Percentiles rank a stretch among this genome's conserved stretches.
Conservation (phyloP, 1,140 invertebrate species). For the Paraescarpia echinospica region DNA sequence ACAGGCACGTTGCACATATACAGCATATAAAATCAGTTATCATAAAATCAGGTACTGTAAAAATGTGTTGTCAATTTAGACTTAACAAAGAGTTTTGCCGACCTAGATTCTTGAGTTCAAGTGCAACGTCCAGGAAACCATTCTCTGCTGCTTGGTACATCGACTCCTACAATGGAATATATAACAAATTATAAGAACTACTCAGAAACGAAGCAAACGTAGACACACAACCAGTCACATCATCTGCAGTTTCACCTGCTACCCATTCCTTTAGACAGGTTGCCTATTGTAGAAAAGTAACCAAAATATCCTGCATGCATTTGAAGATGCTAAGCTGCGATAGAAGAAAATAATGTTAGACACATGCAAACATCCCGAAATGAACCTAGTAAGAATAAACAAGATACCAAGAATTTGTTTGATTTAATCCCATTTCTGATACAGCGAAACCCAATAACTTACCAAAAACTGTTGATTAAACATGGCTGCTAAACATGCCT, state of each 20-base stretch:
- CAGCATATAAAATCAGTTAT: neutral
- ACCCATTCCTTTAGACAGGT: neutral
- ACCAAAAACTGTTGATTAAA: too few relatives aligned
- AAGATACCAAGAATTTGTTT: too few relatives aligned
- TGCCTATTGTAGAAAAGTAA: neutral
- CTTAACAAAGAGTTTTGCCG: constrained; percentile 28
- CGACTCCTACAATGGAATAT: constrained; percentile 72
- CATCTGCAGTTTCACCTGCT: neutral
- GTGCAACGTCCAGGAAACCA: constrained; percentile 68
- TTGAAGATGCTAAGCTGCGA: too few relatives aligned
- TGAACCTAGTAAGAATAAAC: too few relatives aligned
- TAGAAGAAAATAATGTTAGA: too few relatives aligned
- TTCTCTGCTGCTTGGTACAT: constrained; percentile 91
- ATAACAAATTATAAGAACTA: neutral
- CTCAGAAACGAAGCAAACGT: neutral
- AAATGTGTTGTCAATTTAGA: neutral
- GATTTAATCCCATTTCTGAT: too few relatives aligned
- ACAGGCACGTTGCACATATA: neutral
- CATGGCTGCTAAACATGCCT: too few relatives aligned
- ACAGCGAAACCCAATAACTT: too few relatives aligned
- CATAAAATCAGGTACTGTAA: constrained; percentile 11
- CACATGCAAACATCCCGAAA: too few relatives aligned
- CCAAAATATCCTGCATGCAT: neutral
- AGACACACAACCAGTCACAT: neutral
- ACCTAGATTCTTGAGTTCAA: constrained; percentile 60